These are phyloP conservation scores for Echiichthys vipera DNA, from an alignment of 2,797 vertebrate species.

Conservation along the genomic window DNA sequence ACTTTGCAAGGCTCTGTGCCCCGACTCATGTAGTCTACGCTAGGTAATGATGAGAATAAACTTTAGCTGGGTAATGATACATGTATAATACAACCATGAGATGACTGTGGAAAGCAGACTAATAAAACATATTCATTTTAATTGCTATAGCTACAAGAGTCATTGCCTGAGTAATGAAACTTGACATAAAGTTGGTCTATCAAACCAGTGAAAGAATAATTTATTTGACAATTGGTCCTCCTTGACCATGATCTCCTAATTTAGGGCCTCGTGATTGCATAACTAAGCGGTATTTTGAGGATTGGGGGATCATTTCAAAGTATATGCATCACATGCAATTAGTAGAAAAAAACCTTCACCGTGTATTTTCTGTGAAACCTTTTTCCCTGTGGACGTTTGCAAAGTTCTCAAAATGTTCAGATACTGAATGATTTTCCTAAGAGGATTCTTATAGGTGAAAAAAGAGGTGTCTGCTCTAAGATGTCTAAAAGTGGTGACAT, in stretches of 20 bases:
- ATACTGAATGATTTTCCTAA: conserved; percentile 17
- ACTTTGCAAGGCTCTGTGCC: conserved; percentile 8
- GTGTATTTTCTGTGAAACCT: conserved; percentile 1
- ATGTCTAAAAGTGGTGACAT: conserved; percentile 10
- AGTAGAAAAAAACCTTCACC: not conserved
- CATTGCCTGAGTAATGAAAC: conserved; percentile 59
- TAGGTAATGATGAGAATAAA: conserved; percentile 46
- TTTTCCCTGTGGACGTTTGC: not conserved
- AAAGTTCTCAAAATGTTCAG: not conserved
- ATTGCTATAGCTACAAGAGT: conserved; percentile 42
- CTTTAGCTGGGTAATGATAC: conserved; percentile 33
- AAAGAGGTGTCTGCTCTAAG: not conserved
- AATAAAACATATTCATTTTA: conserved; percentile 34
- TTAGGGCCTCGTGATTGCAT: conserved; percentile 14
- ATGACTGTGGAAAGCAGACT: conserved; percentile 27
- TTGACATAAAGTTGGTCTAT: conserved; percentile 26
- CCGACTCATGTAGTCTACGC: not conserved
- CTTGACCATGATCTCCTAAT: conserved; percentile 26
- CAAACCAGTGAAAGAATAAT: conserved; percentile 30
- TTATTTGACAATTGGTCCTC: conserved; percentile 6
- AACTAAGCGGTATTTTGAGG: not conserved
- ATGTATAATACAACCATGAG: conserved; percentile 5
- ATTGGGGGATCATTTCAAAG: conserved; percentile 2
- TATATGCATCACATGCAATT: not conserved
- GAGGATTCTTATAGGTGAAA: conserved; percentile 4